Evolutionary conservation across 2,797 vertebrate genomes (phyloP).

Genomic region (Serranus cabrilla): DNA sequence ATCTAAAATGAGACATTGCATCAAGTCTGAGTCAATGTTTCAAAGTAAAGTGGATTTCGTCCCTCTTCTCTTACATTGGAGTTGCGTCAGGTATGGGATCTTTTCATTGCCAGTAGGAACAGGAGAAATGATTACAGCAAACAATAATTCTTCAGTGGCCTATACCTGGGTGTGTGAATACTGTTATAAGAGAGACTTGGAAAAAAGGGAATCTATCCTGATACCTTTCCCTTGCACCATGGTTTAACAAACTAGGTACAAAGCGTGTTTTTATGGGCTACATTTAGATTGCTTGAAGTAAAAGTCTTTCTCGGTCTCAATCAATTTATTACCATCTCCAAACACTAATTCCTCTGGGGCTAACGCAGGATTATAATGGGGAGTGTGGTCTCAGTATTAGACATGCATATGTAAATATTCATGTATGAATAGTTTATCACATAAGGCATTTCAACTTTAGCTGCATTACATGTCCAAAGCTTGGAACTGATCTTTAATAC

Average conservation of each 20-base stretch:
- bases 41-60: neutral
- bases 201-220: neutral
- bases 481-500: neutral
- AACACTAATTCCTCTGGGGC: neutral
- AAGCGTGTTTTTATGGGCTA: neutral
- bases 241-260: neutral
- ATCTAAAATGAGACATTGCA: neutral
- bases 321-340: neutral
- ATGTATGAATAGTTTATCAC: neutral
- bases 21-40: constrained; percentile 6
- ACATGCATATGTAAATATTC: neutral
- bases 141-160: neutral
- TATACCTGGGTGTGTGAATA: neutral
- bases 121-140: neutral
- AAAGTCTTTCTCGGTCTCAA: neutral
- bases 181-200: neutral
- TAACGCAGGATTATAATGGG: neutral
- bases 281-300: neutral
- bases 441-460: neutral
- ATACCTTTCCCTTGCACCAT: neutral
- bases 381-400: too few relatives aligned
- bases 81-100: neutral
- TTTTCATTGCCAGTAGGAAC: neutral
- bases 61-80: neutral
- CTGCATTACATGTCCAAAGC: neutral